Conservation (phyloP, 2,797 vertebrate genomes). For the Schizopygopsis malacanthus region DNA sequence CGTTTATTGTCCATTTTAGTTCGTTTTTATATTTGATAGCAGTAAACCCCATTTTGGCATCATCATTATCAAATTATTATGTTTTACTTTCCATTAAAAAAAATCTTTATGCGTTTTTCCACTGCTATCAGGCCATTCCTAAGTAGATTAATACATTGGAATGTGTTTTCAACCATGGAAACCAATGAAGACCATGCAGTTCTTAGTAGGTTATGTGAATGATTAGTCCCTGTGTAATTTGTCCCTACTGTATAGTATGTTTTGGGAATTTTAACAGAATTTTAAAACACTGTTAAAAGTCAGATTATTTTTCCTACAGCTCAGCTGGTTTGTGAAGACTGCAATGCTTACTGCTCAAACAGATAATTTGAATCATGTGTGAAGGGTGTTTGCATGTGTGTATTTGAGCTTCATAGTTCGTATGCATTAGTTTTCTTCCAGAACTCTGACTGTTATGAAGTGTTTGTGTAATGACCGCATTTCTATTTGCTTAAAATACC, state of each 20-base stretch:
- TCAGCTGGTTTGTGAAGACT: conserved; percentile 37
- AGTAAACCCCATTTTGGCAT: not conserved
- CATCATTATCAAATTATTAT: conserved; percentile 4
- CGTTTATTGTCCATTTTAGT: not conserved
- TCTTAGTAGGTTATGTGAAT: conserved; percentile 35
- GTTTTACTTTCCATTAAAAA: conserved; percentile 32
- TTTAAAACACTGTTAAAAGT: conserved; percentile 24
- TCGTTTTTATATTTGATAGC: not conserved
- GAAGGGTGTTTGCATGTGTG: conserved; percentile 33
- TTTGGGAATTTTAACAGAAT: not conserved
- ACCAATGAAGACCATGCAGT: conserved; percentile 18
- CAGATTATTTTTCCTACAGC: conserved; percentile 17
- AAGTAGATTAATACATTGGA: conserved; percentile 59
- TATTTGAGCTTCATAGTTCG: conserved; percentile 19
- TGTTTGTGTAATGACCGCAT: conserved; percentile 22
- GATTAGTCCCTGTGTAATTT: conserved; percentile 29
- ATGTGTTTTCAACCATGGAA: conserved; percentile 56
- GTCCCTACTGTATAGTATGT: not conserved
- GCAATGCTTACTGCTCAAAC: conserved; percentile 49
- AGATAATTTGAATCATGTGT: conserved; percentile 61
- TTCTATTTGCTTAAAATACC: conserved; percentile 8
- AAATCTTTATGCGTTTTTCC: conserved; percentile 35
- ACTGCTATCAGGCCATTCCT: conserved; percentile 44
- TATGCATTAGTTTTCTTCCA: conserved; percentile 10
- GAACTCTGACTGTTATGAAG: conserved; percentile 7